phyloP scores from a whole-genome alignment of 2,888 invertebrate genomes.

The Pristionchus arcanus region DNA sequence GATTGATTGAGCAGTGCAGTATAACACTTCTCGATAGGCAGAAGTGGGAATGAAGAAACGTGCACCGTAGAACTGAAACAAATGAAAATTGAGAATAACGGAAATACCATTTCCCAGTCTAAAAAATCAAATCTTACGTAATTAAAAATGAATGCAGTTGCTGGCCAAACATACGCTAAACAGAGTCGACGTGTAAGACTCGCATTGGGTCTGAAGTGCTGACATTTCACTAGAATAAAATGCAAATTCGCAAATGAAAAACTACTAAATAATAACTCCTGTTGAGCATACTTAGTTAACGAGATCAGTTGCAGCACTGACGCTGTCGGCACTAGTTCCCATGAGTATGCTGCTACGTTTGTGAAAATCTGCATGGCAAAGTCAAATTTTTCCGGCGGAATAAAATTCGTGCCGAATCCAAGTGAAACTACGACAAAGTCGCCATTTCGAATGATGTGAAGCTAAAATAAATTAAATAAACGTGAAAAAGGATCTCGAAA shows the following conservation, averaged over 20 bases:
- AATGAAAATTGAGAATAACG: too few relatives aligned
- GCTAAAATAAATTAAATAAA: background rate
- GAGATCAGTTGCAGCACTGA: background rate
- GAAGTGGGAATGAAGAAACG: background rate
- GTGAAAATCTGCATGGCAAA: background rate
- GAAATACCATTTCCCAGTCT: too few relatives aligned
- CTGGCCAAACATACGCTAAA: background rate
- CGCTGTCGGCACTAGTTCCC: background rate
- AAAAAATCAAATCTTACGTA: background rate
- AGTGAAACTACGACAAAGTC: background rate
- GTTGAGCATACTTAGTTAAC: background rate
- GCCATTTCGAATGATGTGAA: background rate
- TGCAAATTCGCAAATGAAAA: too few relatives aligned
- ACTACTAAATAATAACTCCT: too few relatives aligned
- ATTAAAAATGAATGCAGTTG: background rate
- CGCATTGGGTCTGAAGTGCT: background rate
- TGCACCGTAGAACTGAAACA: background rate
- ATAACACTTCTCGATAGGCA: background rate
- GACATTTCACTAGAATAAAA: too few relatives aligned
- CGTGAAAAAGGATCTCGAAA: background rate
- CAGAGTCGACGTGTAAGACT: background rate
- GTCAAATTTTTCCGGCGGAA: background rate
- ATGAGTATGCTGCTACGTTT: background rate
- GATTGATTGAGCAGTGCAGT: too few relatives aligned
- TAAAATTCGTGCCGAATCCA: background rate